These are phyloP conservation scores for Coreoperca whiteheadi DNA, from an alignment of 2,113 vertebrate species.

Conservation along the genomic window DNA sequence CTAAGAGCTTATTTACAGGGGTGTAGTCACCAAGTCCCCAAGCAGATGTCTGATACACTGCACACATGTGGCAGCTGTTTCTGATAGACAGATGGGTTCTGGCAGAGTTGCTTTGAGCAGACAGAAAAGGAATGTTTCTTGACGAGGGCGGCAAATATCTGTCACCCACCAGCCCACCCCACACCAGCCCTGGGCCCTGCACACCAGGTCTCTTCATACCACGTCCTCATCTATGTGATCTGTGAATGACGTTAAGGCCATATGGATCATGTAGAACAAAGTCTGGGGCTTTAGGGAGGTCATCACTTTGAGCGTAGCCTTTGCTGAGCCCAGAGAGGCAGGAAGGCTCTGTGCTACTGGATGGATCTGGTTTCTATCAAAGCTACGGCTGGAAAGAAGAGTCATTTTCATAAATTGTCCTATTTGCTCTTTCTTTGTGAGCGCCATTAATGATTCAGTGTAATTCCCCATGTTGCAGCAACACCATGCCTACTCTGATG, in stretches of 20 bases:
- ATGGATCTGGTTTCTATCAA: conserved; percentile 73
- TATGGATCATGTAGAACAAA: conserved; percentile 54
- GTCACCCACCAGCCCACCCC: conserved; percentile 34
- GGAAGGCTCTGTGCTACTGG: conserved; percentile 61
- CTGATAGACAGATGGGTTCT: conserved; percentile 67
- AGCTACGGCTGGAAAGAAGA: conserved; percentile 37
- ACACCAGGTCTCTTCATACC: conserved; percentile 37
- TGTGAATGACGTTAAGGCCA: conserved; percentile 60
- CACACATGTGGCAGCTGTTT: conserved; percentile 71
- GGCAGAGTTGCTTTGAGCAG: conserved; percentile 53
- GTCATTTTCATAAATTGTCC: conserved; percentile 67
- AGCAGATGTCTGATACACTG: conserved; percentile 65
- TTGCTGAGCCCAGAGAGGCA: conserved; percentile 49
- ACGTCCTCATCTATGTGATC: conserved; percentile 44
- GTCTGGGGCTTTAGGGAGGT: conserved; percentile 51
- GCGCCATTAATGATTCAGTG: conserved; percentile 63
- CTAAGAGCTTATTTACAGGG: conserved; percentile 42
- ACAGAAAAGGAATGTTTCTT: conserved; percentile 60
- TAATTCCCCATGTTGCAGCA: conserved; percentile 47
- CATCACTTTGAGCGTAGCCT: conserved; percentile 44
- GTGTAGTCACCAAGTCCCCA: conserved; percentile 39
- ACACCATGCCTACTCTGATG: conserved; percentile 26
- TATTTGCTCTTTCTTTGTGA: conserved; percentile 53
- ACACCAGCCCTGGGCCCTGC: conserved; percentile 21
- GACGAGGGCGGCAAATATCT: conserved; percentile 40